A percentile compares a stretch with the other conserved stretches of the same genome.
Conservation (phyloP, 2,113 vertebrate genomes). For the Nesogale talazaci region DNA sequence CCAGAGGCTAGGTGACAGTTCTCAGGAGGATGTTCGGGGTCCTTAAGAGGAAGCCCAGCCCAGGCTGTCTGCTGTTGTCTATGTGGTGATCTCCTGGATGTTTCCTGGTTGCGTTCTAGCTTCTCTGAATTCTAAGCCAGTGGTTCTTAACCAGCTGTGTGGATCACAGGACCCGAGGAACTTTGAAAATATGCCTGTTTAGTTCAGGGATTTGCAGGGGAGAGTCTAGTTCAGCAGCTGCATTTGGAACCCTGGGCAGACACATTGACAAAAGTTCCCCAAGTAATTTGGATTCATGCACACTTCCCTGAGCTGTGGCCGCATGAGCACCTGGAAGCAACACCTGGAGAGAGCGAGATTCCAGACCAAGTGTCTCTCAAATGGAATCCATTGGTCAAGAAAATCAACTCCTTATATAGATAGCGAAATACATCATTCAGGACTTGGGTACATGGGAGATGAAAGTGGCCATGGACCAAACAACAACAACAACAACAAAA, state of each 20-base stretch:
- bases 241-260: not conserved
- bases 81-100: not conserved
- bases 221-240: not conserved
- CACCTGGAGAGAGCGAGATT: not conserved
- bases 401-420: not conserved
- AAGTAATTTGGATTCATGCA: not conserved
- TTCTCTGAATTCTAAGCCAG: not conserved
- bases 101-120: not conserved
- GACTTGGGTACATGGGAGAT: constrained; percentile 6
- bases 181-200: not conserved
- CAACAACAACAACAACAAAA: not conserved
- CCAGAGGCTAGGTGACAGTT: constrained; percentile 49
- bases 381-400: constrained; percentile 37
- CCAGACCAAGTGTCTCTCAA: not conserved
- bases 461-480: constrained; percentile 57
- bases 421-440: constrained; percentile 11
- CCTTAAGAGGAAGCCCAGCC: not conserved
- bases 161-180: not conserved
- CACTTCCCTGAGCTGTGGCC: not conserved
- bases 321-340: not conserved
- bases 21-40: not conserved
- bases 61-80: not conserved
- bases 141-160: not conserved
- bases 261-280: not conserved
- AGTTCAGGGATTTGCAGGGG: not conserved